phyloP scores from a whole-genome alignment of 2,888 invertebrate species.

The Hypselothyrea guttata region DNA sequence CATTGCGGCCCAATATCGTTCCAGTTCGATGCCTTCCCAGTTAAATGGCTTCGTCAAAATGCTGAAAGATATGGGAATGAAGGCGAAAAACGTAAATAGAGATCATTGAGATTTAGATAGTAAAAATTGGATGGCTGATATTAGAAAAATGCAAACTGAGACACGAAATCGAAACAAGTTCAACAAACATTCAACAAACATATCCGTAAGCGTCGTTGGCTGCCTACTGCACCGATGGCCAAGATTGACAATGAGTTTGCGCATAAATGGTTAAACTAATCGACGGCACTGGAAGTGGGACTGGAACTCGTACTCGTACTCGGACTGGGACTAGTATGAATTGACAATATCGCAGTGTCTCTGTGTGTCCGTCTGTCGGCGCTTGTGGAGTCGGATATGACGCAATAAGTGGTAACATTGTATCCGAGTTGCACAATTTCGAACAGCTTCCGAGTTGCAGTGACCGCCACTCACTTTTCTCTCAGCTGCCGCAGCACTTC shows the following conservation, averaged over 20 bases:
- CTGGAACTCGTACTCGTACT: constrained; percentile 6
- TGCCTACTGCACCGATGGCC: constrained; percentile 76
- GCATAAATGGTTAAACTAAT: constrained; percentile 36
- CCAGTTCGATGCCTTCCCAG: constrained; percentile 88
- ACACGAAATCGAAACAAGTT: constrained; percentile 48
- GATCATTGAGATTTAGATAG: constrained; percentile 31
- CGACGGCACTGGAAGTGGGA: constrained; percentile 13
- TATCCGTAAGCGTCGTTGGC: constrained; percentile 20
- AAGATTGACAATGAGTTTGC: constrained; percentile 65
- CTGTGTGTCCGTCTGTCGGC: constrained; percentile 3
- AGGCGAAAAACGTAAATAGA: constrained; percentile 30
- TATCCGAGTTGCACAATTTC: constrained; percentile 80
- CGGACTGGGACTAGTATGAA: constrained; percentile 2
- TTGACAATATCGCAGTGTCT: neutral
- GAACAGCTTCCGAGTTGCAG: constrained; percentile 59
- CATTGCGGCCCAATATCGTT: constrained; percentile 82
- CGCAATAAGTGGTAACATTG: constrained; percentile 63
- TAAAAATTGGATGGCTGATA: constrained; percentile 3
- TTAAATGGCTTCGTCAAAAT: constrained; percentile 81
- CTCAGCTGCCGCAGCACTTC: constrained; percentile 85
- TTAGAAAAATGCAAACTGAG: constrained; percentile 9
- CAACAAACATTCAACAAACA: constrained; percentile 8
- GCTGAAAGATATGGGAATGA: constrained; percentile 76
- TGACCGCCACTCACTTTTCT: constrained; percentile 83
- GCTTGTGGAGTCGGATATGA: constrained; percentile 60